phyloP scores from a whole-genome alignment of 2,888 invertebrate species.

The Cheilosia vernalis region DNA sequence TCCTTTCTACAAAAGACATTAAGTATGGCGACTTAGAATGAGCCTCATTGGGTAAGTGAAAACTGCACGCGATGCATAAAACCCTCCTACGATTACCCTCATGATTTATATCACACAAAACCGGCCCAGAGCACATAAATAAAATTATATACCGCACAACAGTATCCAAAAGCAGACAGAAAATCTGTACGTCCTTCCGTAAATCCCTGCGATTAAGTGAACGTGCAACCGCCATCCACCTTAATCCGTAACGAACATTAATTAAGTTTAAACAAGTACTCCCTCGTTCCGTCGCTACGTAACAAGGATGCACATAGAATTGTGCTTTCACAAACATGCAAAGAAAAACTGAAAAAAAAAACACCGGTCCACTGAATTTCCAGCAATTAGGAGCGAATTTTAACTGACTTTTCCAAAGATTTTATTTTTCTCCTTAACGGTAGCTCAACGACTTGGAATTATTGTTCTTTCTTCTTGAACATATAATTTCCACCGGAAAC shows the following conservation, averaged over 20 bases:
- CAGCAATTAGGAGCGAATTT: slow-evolving; percentile 34
- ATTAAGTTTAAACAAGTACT: slow-evolving; percentile 32
- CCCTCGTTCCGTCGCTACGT: not conserved
- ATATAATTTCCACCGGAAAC: slow-evolving; percentile 16
- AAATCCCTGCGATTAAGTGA: slow-evolving; percentile 26
- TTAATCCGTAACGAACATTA: slow-evolving; percentile 15
- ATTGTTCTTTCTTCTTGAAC: too few relatives aligned
- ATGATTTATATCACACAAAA: too few relatives aligned
- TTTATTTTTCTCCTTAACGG: slow-evolving; percentile 14
- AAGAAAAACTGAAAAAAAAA: not conserved
- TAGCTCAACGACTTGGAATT: not conserved
- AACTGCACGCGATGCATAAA: too few relatives aligned
- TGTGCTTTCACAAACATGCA: not conserved
- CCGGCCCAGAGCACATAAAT: not conserved
- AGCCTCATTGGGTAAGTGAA: too few relatives aligned
- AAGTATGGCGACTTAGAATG: too few relatives aligned
- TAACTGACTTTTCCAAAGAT: slow-evolving; percentile 29
- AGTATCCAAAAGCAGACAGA: not conserved
- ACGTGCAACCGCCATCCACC: not conserved
- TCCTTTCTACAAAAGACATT: too few relatives aligned
- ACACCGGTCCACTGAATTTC: slow-evolving; percentile 2
- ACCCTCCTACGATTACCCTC: too few relatives aligned
- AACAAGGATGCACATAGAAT: not conserved
- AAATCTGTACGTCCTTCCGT: slow-evolving; percentile 12
- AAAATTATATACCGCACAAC: not conserved